Evolutionary conservation across 2,797 vertebrate genomes (phyloP).

Genomic region (Alfaro cultratus): DNA sequence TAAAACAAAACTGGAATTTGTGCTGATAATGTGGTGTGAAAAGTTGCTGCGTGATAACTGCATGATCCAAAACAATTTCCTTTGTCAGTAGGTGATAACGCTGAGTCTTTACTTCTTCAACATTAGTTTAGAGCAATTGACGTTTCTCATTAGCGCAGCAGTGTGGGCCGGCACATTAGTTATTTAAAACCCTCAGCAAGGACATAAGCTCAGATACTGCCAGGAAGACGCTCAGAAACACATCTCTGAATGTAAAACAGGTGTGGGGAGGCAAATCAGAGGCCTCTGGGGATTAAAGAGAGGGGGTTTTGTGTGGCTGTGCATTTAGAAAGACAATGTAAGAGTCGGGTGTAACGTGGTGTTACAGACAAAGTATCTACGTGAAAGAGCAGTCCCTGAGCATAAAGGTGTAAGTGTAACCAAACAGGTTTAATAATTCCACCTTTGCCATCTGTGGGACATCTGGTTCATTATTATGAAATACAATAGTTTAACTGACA

Average conservation of each 20-base stretch:
- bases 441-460: neutral
- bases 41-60: neutral
- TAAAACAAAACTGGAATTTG: constrained; percentile 7
- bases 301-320: constrained; percentile 13
- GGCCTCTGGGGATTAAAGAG: constrained; percentile 36
- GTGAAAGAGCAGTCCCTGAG: neutral
- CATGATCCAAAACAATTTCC: neutral
- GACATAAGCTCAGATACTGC: constrained; percentile 26
- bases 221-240: constrained; percentile 34
- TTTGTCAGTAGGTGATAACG: neutral
- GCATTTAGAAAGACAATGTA: constrained; percentile 24
- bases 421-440: neutral
- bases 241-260: constrained; percentile 64
- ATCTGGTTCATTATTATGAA: neutral
- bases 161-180: constrained; percentile 19
- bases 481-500: constrained; percentile 10
- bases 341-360: constrained; percentile 13
- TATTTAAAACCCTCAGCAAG: constrained; percentile 34
- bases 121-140: constrained; percentile 4
- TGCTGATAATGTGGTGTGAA: constrained; percentile 9
- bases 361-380: neutral
- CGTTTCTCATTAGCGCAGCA: neutral
- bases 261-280: constrained; percentile 37
- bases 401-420: neutral
- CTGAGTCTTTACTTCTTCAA: constrained; percentile 8